These are phyloP conservation scores for Xiphophorus hellerii DNA, from an alignment of 2,113 vertebrate species.

Conservation along the genomic window DNA sequence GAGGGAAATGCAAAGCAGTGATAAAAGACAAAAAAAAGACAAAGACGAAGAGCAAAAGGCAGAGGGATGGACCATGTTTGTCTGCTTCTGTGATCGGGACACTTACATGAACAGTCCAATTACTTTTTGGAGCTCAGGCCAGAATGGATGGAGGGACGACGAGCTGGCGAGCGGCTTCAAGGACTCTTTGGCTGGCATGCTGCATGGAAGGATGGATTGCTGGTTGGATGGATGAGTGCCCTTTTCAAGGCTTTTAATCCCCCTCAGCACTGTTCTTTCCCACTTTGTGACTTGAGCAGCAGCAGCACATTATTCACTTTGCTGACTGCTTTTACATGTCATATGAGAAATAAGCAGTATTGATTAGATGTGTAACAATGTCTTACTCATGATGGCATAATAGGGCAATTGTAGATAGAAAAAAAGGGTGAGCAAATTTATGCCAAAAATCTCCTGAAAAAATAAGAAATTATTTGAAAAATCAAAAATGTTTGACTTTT, in stretches of 20 bases:
- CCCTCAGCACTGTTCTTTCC: conserved; percentile 10
- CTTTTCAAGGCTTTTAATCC: conserved; percentile 57
- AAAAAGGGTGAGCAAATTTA: no score
- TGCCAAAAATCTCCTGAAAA: no score
- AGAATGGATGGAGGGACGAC: conserved; percentile 50
- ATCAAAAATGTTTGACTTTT: no score
- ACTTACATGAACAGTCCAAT: conserved; percentile 62
- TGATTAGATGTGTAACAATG: background rate
- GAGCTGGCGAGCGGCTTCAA: conserved; percentile 56
- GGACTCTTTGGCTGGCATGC: conserved; percentile 54
- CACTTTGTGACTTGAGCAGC: conserved; percentile 14
- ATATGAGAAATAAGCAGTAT: background rate
- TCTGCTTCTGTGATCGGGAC: conserved; percentile 27
- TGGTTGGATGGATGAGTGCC: conserved; percentile 48
- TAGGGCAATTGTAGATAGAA: no score
- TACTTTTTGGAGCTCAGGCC: conserved; percentile 54
- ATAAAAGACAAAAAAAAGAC: conserved; percentile 47
- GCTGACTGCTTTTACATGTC: background rate
- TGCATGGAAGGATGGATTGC: conserved; percentile 30
- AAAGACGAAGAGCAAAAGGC: conserved; percentile 14
- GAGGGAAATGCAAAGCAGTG: conserved; percentile 31
- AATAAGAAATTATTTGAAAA: no score
- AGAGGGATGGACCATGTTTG: conserved; percentile 1
- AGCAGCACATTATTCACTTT: background rate
- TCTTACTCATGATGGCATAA: background rate